Conservation (phyloP, 2,113 vertebrate species). For the Corythoichthys haematopterus region DNA sequence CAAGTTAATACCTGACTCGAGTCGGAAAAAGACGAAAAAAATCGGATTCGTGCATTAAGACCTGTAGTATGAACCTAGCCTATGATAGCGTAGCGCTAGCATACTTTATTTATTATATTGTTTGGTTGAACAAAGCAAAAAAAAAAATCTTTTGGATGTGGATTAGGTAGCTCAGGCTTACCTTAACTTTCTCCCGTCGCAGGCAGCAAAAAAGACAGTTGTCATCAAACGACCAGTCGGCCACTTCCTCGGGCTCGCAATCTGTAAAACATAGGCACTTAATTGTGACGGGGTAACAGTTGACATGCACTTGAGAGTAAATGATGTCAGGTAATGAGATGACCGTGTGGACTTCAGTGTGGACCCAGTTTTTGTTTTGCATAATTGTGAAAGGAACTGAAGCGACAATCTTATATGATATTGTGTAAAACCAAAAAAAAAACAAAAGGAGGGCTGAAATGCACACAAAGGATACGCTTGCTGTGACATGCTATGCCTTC, state of each 20-base stretch:
- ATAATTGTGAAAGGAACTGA: neutral
- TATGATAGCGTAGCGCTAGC: no score
- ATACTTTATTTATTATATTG: no score
- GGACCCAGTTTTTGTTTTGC: neutral
- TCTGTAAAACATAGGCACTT: slow-evolving; percentile 66
- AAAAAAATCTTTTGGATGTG: neutral
- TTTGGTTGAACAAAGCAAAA: no score
- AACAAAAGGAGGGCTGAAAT: neutral
- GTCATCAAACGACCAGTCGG: slow-evolving; percentile 98
- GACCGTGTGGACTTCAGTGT: neutral
- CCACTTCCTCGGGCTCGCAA: slow-evolving; percentile 90
- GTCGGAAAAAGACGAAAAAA: no score
- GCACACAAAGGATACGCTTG: neutral
- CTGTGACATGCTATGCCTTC: neutral
- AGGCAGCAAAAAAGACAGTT: slow-evolving; percentile 99
- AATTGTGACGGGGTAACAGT: neutral
- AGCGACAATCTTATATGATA: neutral
- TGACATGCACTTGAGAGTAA: neutral
- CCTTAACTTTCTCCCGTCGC: slow-evolving; percentile 96
- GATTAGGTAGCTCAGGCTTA: slow-evolving; percentile 36
- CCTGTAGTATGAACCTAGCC: no score
- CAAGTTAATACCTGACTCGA: no score
- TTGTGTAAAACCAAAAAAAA: neutral
- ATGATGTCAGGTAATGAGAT: neutral
- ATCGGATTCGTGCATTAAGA: no score